Evolutionary conservation across 2,113 vertebrate species (phyloP).

Genomic region (Myanophis thanlyinensis): DNA sequence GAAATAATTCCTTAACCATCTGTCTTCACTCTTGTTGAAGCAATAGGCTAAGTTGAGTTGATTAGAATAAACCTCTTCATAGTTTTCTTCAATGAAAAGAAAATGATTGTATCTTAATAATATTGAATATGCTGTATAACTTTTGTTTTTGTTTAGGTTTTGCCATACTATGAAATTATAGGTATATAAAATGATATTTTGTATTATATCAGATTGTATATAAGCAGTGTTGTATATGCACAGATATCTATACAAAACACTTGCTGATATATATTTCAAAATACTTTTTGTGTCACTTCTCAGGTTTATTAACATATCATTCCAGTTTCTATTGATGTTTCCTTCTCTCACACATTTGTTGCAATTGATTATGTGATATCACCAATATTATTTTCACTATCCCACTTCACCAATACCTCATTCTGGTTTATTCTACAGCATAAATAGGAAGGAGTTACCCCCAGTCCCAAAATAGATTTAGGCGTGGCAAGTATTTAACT

Average conservation of each 20-base stretch:
- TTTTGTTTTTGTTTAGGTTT: neutral
- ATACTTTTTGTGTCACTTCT: neutral
- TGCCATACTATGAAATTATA: neutral
- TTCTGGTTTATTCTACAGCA: neutral
- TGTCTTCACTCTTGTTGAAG: conserved; percentile 76
- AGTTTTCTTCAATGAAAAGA: conserved; percentile 62
- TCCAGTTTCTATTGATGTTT: neutral
- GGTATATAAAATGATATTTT: neutral
- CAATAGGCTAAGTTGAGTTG: conserved; percentile 75
- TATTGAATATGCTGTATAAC: neutral
- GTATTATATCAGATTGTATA: neutral
- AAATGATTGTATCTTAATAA: neutral
- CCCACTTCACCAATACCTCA: neutral
- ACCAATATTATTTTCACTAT: neutral
- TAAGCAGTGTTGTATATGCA: neutral
- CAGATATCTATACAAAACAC: neutral
- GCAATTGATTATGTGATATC: neutral
- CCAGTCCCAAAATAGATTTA: neutral
- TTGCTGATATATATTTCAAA: neutral
- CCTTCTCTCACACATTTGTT: neutral
- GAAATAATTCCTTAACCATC: conserved; percentile 80
- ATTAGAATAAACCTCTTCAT: conserved; percentile 75
- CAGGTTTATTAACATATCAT: neutral
- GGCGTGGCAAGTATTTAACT: neutral
- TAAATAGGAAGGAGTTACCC: neutral